These are phyloP conservation scores for Troglohyphantes excavatus DNA, from an alignment of 2,888 invertebrate genomes.

Conservation along the genomic window DNA sequence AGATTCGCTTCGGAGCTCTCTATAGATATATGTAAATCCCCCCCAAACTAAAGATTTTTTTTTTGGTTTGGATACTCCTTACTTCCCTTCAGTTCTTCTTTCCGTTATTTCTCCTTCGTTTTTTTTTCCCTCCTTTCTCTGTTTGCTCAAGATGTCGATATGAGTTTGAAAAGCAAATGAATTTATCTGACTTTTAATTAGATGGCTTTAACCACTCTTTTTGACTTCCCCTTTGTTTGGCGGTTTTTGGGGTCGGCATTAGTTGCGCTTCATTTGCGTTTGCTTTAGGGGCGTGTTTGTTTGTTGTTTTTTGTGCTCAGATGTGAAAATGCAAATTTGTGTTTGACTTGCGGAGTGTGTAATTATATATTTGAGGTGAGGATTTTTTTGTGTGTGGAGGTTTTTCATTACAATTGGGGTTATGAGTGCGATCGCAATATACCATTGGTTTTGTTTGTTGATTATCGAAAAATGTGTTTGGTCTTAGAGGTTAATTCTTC, in stretches of 20 bases:
- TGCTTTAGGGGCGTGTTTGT: neutral
- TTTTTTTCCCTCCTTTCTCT: slow-evolving; percentile 18
- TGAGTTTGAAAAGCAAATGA: slow-evolving; percentile 63
- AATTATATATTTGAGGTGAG: slow-evolving; percentile 2
- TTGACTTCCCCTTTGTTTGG: slow-evolving; percentile 17
- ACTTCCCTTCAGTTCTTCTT: slow-evolving; percentile 31
- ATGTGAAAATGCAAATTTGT: slow-evolving; percentile 27
- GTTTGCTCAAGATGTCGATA: slow-evolving; percentile 33
- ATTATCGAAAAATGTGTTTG: neutral
- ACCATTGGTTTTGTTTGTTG: slow-evolving; percentile 12
- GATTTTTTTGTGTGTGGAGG: neutral
- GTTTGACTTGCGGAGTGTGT: slow-evolving; percentile 29
- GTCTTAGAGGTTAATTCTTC: neutral
- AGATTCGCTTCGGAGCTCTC: slow-evolving; percentile 30
- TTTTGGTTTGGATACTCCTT: slow-evolving; percentile 22
- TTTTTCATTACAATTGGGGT: neutral
- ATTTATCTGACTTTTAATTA: slow-evolving; percentile 69
- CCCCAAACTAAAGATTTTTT: slow-evolving; percentile 10
- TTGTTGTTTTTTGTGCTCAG: neutral
- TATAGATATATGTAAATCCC: slow-evolving; percentile 67
- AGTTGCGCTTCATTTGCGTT: slow-evolving; percentile 33
- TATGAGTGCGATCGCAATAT: neutral
- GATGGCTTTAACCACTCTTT: slow-evolving; percentile 34
- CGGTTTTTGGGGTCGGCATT: neutral
- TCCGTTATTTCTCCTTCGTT: slow-evolving; percentile 1